Evolutionary conservation across 2,888 invertebrate genomes (phyloP).

Genomic region (Chalcis sispes): DNA sequence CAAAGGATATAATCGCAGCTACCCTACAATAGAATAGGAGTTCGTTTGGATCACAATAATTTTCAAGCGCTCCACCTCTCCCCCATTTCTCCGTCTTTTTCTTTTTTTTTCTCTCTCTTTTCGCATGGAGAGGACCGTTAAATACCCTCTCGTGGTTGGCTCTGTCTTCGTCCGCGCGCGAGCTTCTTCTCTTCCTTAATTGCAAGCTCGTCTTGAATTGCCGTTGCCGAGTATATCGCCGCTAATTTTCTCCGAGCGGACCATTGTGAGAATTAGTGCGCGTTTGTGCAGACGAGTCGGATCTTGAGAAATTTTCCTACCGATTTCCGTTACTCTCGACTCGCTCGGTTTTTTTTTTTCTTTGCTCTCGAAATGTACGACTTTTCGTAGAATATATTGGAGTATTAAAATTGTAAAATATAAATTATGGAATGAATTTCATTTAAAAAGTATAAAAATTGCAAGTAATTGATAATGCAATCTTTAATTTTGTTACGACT

Average conservation of each 20-base stretch:
- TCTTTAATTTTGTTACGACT: too few species aligned
- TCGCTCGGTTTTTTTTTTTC: too few species aligned
- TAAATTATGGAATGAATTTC: too few species aligned
- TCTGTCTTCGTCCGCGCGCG: conserved; percentile 5
- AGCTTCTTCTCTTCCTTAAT: conserved; percentile 22
- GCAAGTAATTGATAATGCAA: too few species aligned
- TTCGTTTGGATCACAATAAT: conserved; percentile 77
- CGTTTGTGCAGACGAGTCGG: conserved; percentile 21
- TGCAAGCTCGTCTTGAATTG: conserved; percentile 43
- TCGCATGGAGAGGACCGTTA: conserved; percentile 25
- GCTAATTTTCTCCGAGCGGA: conserved; percentile 44
- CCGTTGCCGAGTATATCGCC: not conserved
- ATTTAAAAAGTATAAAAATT: too few species aligned
- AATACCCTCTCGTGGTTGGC: conserved; percentile 40
- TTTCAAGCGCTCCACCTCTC: conserved; percentile 59
- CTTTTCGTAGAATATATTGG: too few species aligned
- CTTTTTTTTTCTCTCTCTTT: conserved; percentile 29
- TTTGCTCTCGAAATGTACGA: too few species aligned
- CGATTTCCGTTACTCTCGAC: too few species aligned
- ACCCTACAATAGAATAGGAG: conserved; percentile 73
- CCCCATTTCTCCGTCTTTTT: conserved; percentile 16
- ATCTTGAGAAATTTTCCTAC: not conserved
- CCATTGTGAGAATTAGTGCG: conserved; percentile 55
- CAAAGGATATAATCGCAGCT: conserved; percentile 76
- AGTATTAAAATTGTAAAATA: too few species aligned